Percentiles rank a stretch among this genome's conserved stretches.
Evolutionary conservation across 2,113 vertebrate genomes (phyloP).

Genomic region (Alces alces): DNA sequence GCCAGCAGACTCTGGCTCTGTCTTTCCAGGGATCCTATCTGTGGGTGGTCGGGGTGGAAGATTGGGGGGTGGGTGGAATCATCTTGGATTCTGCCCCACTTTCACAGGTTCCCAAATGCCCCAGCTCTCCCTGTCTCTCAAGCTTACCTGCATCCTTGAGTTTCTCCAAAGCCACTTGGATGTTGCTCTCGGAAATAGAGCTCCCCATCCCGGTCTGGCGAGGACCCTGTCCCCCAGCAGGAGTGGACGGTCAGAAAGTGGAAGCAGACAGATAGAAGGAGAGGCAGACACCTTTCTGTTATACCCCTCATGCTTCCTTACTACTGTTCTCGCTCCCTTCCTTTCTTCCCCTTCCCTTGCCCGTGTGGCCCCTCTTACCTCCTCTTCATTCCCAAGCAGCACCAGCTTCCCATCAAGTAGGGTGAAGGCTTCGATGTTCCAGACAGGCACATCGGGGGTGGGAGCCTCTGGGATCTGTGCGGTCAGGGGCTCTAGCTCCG

Average conservation of each 20-base stretch:
- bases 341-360: not conserved
- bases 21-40: slow-evolving; percentile 54
- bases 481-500: not conserved
- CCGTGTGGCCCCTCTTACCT: slow-evolving; percentile 78
- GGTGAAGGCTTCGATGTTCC: slow-evolving; percentile 88
- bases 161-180: not conserved
- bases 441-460: slow-evolving; percentile 82
- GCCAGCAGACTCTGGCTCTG: slow-evolving; percentile 11
- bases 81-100: not conserved
- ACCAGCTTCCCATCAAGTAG: slow-evolving; percentile 88
- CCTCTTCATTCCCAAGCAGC: slow-evolving; percentile 85
- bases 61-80: not conserved
- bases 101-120: not conserved
- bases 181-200: slow-evolving; percentile 43
- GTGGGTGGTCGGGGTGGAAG: not conserved
- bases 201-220: slow-evolving; percentile 31
- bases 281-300: not conserved
- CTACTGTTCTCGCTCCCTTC: too few species aligned
- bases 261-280: not conserved
- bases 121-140: not conserved
- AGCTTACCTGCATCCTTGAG: slow-evolving; percentile 17
- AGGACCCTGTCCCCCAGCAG: not conserved
- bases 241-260: not conserved
- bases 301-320: not conserved
- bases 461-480: slow-evolving; percentile 71